These are phyloP conservation scores for Perithous albicinctus DNA, from an alignment of 2,888 invertebrate species.

Conservation along the genomic window DNA sequence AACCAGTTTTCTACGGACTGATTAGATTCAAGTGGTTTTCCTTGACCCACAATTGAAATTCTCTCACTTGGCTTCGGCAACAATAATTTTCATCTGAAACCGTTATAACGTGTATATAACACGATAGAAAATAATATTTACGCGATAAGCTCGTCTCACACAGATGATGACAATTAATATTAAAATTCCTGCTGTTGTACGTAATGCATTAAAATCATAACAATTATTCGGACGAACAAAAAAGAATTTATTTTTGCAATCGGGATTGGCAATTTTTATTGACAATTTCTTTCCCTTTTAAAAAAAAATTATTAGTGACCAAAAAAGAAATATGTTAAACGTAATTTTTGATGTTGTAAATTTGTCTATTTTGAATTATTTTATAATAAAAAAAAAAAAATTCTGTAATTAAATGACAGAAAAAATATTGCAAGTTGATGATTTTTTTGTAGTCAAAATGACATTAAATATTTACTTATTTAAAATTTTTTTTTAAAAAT, in stretches of 20 bases:
- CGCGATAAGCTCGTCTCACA: not conserved
- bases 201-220: not conserved
- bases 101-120: not conserved
- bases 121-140: not conserved
- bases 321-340: not conserved
- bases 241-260: not conserved
- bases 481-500: too few species aligned
- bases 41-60: slow-evolving; percentile 73
- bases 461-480: too few species aligned
- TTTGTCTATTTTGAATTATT: too few species aligned
- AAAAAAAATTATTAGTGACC: not conserved
- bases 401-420: too few species aligned
- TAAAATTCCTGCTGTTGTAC: not conserved
- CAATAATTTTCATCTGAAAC: slow-evolving; percentile 14
- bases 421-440: too few species aligned
- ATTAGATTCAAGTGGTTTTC: slow-evolving; percentile 73
- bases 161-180: slow-evolving; percentile 2
- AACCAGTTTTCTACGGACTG: slow-evolving; percentile 69
- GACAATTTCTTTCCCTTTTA: too few species aligned
- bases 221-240: not conserved
- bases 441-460: too few species aligned
- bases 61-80: slow-evolving; percentile 64
- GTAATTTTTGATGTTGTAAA: not conserved
- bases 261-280: too few species aligned
- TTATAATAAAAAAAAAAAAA: too few species aligned